phyloP scores from a whole-genome alignment of 1,140 invertebrate genomes.

The Maniola jurtina region DNA sequence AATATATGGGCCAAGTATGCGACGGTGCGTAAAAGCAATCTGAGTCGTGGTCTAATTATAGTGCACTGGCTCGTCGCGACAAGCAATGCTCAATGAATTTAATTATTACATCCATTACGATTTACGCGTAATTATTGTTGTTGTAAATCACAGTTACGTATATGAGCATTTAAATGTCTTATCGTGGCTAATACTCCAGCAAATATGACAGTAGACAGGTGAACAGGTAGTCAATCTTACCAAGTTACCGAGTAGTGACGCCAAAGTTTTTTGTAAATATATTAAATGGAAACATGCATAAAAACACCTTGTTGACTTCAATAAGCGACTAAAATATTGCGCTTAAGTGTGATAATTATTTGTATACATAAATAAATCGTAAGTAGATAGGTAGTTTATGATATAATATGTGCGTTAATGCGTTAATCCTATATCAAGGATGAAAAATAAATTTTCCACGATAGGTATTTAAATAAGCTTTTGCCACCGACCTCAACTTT shows the following conservation, averaged over 20 bases:
- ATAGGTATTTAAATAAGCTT: background rate
- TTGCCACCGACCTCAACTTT: background rate
- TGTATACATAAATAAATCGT: background rate
- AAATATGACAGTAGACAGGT: background rate
- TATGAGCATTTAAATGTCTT: background rate
- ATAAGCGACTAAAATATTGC: conserved; percentile 20
- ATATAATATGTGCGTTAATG: too few species aligned
- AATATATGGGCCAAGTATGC: conserved; percentile 65
- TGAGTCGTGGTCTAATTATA: conserved; percentile 63
- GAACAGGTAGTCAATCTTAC: too few species aligned
- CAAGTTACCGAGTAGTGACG: too few species aligned
- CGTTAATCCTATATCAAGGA: background rate
- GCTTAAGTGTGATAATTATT: conserved; percentile 18
- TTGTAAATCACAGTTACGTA: background rate
- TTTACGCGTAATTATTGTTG: conserved; percentile 1
- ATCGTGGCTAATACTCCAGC: background rate
- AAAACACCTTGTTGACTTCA: conserved; percentile 18
- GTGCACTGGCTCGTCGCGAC: conserved; percentile 44
- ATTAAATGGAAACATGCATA: background rate
- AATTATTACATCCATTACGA: conserved; percentile 40
- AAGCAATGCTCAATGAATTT: conserved; percentile 52
- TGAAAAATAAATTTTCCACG: background rate
- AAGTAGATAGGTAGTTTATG: background rate
- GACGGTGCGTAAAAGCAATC: conserved; percentile 54
- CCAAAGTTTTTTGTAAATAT: conserved; percentile 1